These are phyloP conservation scores for Bucco capensis DNA, from an alignment of 2,113 vertebrate genomes.

Conservation along the genomic window DNA sequence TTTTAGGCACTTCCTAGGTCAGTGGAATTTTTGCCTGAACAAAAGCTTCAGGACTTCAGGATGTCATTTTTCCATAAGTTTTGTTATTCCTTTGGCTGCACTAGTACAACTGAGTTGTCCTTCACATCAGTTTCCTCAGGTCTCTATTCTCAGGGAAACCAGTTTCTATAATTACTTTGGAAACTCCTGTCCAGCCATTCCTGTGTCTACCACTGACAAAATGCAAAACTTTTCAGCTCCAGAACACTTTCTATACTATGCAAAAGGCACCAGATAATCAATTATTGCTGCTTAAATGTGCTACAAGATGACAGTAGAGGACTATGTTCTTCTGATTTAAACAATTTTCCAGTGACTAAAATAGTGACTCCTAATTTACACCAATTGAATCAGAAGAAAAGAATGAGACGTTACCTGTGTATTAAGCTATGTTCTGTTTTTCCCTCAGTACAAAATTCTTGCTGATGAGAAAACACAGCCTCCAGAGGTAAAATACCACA, in stretches of 20 bases:
- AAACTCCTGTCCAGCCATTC: not conserved
- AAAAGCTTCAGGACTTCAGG: not conserved
- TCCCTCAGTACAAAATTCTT: not conserved
- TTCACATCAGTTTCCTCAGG: not conserved
- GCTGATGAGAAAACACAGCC: not conserved
- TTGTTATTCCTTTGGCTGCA: not conserved
- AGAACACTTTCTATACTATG: not conserved
- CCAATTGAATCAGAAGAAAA: not conserved
- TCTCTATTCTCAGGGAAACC: not conserved
- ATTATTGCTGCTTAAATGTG: not conserved
- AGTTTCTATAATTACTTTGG: not conserved
- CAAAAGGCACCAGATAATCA: not conserved
- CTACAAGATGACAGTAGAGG: not conserved
- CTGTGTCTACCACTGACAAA: not conserved
- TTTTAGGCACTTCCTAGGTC: not conserved
- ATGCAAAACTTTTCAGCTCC: not conserved
- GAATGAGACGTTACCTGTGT: not conserved
- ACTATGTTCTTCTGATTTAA: not conserved
- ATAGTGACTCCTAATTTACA: not conserved
- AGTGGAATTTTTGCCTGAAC: conserved; percentile 11
- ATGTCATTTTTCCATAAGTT: not conserved
- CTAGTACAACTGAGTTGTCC: not conserved
- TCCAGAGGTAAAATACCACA: not conserved
- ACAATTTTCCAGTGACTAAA: not conserved
- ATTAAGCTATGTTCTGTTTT: not conserved